phyloP scores from a whole-genome alignment of 2,113 vertebrate species.

The Epinephelus lanceolatus region DNA sequence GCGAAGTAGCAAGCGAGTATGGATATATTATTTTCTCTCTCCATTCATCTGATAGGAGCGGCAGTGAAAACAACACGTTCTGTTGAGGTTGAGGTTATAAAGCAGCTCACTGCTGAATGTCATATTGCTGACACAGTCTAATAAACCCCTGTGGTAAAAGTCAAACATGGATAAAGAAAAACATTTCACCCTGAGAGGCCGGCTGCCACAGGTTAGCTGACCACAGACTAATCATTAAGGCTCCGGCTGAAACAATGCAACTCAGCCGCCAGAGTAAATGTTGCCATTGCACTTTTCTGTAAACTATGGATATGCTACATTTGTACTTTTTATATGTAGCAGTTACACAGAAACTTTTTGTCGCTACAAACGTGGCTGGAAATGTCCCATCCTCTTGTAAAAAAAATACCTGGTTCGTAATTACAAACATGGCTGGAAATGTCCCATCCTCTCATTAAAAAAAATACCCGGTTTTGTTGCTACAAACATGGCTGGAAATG shows the following conservation, averaged over 20 bases:
- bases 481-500: no score
- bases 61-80: slow-evolving; percentile 23
- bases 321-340: no score
- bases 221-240: slow-evolving; percentile 52
- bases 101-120: slow-evolving; percentile 37
- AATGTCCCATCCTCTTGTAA: no score
- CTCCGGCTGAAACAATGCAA: slow-evolving; percentile 30
- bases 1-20: background rate
- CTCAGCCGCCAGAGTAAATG: no score
- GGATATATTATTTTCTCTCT: slow-evolving; percentile 20
- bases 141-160: slow-evolving; percentile 59
- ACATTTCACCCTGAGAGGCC: slow-evolving; percentile 34
- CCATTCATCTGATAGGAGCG: slow-evolving; percentile 20
- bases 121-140: slow-evolving; percentile 47
- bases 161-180: slow-evolving; percentile 54
- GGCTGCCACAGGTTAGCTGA: slow-evolving; percentile 39
- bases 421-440: no score
- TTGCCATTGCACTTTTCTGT: no score
- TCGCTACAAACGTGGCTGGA: no score
- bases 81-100: slow-evolving; percentile 39
- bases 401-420: no score
- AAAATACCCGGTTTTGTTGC: no score
- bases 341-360: no score
- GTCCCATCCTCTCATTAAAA: no score
- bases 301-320: no score